Conservation (phyloP, 1,140 invertebrate species). For the Ostrea denselamellosa region DNA sequence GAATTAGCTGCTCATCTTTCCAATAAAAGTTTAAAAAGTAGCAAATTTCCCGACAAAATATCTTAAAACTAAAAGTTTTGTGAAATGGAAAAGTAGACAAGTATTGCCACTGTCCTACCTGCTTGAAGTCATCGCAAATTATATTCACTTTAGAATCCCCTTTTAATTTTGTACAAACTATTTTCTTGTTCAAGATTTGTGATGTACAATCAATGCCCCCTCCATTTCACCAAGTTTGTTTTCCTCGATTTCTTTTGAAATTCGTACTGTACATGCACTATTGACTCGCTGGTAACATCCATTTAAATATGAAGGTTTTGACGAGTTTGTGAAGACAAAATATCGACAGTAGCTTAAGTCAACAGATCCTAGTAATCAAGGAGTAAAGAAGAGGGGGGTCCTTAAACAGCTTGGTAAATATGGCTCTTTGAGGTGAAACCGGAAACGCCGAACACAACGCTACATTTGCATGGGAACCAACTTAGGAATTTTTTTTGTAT, state of each 20-base stretch:
- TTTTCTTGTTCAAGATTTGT: not conserved
- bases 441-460: not conserved
- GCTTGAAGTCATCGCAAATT: not conserved
- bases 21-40: too few species aligned
- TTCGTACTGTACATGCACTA: not conserved
- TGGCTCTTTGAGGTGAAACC: not conserved
- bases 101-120: not conserved
- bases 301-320: slow-evolving; percentile 5
- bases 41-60: too few species aligned
- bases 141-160: not conserved
- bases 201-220: not conserved
- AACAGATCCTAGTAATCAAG: slow-evolving; percentile 20
- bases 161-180: not conserved
- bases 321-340: not conserved
- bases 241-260: not conserved
- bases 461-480: not conserved
- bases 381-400: slow-evolving; percentile 1
- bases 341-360: slow-evolving; percentile 11
- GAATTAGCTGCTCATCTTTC: too few species aligned
- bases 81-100: too few species aligned
- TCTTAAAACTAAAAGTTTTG: too few species aligned
- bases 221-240: not conserved
- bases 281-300: slow-evolving; percentile 8
- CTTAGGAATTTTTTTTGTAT: not conserved
- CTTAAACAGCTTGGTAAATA: slow-evolving; percentile 6